phyloP scores from a whole-genome alignment of 2,797 vertebrate species.

The Rhinichthys osculus region DNA sequence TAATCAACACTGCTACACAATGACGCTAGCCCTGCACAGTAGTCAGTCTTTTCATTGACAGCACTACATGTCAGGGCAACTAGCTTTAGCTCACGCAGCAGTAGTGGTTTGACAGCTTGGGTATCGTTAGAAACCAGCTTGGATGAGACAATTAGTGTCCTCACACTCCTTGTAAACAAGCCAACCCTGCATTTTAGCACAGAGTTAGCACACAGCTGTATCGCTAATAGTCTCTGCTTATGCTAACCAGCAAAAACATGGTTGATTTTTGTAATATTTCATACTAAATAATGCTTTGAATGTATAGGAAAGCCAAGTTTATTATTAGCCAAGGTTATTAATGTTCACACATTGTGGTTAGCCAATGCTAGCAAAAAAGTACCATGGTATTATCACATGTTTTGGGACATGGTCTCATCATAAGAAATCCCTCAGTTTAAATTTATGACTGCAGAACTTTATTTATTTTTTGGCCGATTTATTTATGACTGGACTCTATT shows the following conservation, averaged over 20 bases:
- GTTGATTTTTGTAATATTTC: neutral
- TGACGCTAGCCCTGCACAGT: constrained; percentile 27
- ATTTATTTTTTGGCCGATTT: neutral
- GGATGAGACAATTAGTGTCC: constrained; percentile 36
- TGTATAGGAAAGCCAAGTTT: neutral
- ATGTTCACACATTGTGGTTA: neutral
- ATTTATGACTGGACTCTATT: constrained; percentile 18
- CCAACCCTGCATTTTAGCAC: constrained; percentile 30
- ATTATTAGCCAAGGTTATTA: neutral
- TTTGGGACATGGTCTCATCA: neutral
- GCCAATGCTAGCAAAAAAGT: neutral
- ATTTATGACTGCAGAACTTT: neutral
- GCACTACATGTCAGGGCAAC: constrained; percentile 23
- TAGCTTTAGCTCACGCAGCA: constrained; percentile 26
- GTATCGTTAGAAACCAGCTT: constrained; percentile 41
- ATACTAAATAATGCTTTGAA: neutral
- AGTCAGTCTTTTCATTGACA: constrained; percentile 31
- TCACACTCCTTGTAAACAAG: constrained; percentile 20
- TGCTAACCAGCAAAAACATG: constrained; percentile 7
- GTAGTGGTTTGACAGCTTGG: constrained; percentile 45
- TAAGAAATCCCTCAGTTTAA: neutral
- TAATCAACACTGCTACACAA: constrained; percentile 42
- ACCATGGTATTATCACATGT: neutral
- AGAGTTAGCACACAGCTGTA: constrained; percentile 39
- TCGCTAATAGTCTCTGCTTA: constrained; percentile 9